A percentile compares a stretch with the other conserved stretches of the same genome.
Evolutionary conservation across 2,888 invertebrate genomes (phyloP).

Genomic region (Leptinotarsa peninsularis): DNA sequence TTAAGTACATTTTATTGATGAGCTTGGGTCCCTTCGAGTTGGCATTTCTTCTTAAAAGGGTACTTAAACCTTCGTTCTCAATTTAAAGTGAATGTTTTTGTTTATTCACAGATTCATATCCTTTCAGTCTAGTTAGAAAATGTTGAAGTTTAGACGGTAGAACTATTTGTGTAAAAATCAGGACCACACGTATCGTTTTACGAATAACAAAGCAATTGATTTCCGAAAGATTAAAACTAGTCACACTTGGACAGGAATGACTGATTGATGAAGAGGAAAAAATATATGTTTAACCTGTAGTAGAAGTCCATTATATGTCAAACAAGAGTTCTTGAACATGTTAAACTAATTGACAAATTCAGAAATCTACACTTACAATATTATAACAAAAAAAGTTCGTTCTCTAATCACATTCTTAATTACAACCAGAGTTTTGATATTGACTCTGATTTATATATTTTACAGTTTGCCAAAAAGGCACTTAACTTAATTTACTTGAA

Average conservation of each 20-base stretch:
- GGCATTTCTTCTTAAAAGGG: neutral
- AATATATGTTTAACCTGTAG: too few relatives aligned
- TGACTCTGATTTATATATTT: too few relatives aligned
- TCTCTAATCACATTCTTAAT: too few relatives aligned
- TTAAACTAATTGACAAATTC: too few relatives aligned
- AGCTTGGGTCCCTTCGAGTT: constrained; percentile 1
- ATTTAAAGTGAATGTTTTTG: neutral
- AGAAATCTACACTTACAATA: too few relatives aligned
- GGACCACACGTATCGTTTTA: constrained; percentile 2
- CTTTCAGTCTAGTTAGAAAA: neutral
- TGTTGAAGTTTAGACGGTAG: too few relatives aligned
- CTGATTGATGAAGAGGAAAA: neutral
- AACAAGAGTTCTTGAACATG: too few relatives aligned
- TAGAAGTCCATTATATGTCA: too few relatives aligned
- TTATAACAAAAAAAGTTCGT: too few relatives aligned
- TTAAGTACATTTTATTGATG: constrained; percentile 4
- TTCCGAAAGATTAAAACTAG: neutral
- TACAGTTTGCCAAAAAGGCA: too few relatives aligned
- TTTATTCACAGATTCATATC: neutral
- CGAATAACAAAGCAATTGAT: neutral
- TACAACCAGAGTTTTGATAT: too few relatives aligned
- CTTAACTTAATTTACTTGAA: too few relatives aligned
- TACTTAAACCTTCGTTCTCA: neutral
- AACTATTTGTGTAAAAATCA: neutral
- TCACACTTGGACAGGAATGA: neutral